Evolutionary conservation across 2,113 vertebrate genomes (phyloP), one percentile per base, ranked within the genome.

Genomic region (Phyllostomus discolor): DNA sequence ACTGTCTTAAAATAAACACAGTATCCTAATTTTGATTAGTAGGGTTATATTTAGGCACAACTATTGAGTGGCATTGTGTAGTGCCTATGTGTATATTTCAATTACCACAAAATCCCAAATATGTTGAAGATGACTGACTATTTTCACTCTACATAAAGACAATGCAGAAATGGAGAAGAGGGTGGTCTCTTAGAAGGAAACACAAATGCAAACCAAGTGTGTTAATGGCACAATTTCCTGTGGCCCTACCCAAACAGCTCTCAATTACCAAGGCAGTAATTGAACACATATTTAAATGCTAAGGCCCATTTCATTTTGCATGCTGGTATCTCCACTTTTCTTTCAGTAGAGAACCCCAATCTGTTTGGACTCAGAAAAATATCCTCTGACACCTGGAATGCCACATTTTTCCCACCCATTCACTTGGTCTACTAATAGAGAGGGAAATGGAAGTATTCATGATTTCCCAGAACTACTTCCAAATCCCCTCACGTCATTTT

Each of bases 1-100:
- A 95, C 7, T 28, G 31, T 93, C 78, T 89, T 97, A 94, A 93
- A 96, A 95, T 90, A 96, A 90, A 91, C 20, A 83, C 69, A 87
- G 79, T 79, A 94, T 31, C 78, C 52, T 93, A 57, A 91, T 80
- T 89, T 93, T 88, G 43, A 95, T 92, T 83, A 80, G 46, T 3
- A 85, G 64, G 24, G 22, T 90, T 92, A 62, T 73, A 96, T 48
- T 91, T 91, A 86, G 31, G 48, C 46, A 83, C 19, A 67, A 91
- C 19, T 33, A 94, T 7, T 79, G 33, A 97, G 76, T 85, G 52
- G 16, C n/a, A 91, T 88, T 89, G 43, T 67, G 67, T 26, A 80
- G 67, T 67, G 24, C 26, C 59, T 93, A 80, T 57, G 75, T 80
- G 91, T 50, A 46, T 73, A 92, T 57, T 91, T 82, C 52, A 91